phyloP scores from a whole-genome alignment of 2,888 invertebrate species.

The Artemia sinica region DNA sequence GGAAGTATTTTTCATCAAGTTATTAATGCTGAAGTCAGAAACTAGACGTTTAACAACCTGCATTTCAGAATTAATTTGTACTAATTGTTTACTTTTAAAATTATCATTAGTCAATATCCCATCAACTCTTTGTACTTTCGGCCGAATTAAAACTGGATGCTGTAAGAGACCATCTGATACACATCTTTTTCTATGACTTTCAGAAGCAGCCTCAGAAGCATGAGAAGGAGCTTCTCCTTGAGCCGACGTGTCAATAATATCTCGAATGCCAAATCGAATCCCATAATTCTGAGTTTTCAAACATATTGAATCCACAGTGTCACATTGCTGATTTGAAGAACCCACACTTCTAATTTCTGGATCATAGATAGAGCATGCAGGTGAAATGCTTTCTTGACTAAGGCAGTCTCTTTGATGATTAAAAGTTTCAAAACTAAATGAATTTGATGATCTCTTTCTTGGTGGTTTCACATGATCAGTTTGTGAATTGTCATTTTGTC shows the following conservation, averaged over 20 bases:
- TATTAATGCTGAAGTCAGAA: slow-evolving; percentile 1
- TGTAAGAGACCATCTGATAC: not conserved
- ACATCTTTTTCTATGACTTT: slow-evolving; percentile 11
- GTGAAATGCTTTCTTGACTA: not conserved
- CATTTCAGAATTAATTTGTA: not conserved
- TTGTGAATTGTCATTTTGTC: not conserved
- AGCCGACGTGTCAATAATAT: not conserved
- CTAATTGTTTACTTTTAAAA: not conserved
- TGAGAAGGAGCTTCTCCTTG: not conserved
- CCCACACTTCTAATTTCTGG: not conserved
- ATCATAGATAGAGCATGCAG: not conserved
- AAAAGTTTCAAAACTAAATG: slow-evolving; percentile 12
- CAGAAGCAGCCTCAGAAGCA: not conserved
- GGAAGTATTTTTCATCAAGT: not conserved
- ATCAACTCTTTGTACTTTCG: not conserved
- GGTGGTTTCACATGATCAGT: not conserved
- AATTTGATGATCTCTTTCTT: slow-evolving; percentile 4
- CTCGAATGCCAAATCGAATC: not conserved
- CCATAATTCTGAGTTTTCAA: not conserved
- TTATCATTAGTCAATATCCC: not conserved
- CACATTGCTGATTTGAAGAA: not conserved
- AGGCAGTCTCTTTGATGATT: not conserved
- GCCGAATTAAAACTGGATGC: not conserved
- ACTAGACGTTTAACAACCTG: not conserved
- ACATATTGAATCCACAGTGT: not conserved